These are phyloP conservation scores for Machimus atricapillus DNA, from an alignment of 2,888 invertebrate genomes.

Conservation along the genomic window DNA sequence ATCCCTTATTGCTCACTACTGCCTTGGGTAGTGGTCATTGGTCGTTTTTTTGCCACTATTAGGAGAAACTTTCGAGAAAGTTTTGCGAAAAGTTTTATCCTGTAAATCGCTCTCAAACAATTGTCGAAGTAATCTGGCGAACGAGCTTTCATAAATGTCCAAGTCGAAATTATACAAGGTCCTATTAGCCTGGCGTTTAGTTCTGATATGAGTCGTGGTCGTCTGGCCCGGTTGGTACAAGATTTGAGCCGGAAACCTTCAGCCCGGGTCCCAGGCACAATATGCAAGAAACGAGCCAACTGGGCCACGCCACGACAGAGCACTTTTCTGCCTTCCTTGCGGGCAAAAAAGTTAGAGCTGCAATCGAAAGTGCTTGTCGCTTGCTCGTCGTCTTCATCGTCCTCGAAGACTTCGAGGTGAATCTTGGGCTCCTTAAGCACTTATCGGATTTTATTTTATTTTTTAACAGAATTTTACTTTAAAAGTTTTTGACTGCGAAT, in stretches of 20 bases:
- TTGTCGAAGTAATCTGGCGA: not conserved
- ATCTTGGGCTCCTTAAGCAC: not conserved
- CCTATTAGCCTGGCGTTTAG: not conserved
- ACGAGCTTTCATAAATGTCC: not conserved
- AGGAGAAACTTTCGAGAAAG: not conserved
- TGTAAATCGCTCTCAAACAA: constrained; percentile 16
- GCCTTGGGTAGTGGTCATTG: not conserved
- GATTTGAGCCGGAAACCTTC: not conserved
- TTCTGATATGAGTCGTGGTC: not conserved
- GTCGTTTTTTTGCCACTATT: not conserved
- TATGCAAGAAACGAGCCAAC: not conserved
- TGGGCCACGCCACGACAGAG: not conserved
- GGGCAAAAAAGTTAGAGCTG: not conserved
- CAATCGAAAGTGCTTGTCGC: constrained; percentile 16
- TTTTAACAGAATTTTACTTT: not conserved
- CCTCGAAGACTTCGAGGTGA: not conserved
- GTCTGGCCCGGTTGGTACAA: not conserved
- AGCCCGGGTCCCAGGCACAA: not conserved
- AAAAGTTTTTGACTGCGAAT: not conserved
- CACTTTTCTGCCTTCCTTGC: not conserved
- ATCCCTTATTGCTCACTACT: not conserved
- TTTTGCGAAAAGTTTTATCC: not conserved
- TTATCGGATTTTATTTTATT: not conserved
- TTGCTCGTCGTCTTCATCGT: not conserved
- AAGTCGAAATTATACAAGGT: not conserved